Evolutionary conservation across 1,140 invertebrate species (phyloP).

Genomic region (Thereuonema tuberculata): DNA sequence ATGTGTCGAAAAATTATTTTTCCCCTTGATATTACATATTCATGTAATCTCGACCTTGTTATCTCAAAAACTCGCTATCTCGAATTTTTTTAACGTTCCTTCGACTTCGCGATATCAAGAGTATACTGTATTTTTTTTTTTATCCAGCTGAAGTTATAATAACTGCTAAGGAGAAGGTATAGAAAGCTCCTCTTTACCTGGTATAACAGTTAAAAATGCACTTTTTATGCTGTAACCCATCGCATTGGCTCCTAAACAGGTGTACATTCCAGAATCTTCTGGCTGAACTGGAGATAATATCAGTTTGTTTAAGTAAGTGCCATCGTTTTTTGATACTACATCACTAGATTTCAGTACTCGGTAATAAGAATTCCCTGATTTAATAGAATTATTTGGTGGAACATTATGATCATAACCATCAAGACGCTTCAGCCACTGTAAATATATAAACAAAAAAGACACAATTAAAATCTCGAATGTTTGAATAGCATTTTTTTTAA

Average conservation of each 20-base stretch:
- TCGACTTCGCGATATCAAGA: no score
- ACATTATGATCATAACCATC: conserved; percentile 5
- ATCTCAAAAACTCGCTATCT: no score
- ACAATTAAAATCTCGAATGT: background rate
- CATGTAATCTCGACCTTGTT: no score
- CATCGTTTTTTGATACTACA: conserved; percentile 16
- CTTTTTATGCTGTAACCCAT: conserved; percentile 23
- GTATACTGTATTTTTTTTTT: no score
- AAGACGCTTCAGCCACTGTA: conserved; percentile 17
- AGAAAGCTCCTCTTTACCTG: conserved; percentile 19
- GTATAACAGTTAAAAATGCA: conserved; percentile 21
- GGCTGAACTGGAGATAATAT: conserved; percentile 17
- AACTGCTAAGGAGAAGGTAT: no score
- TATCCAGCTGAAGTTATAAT: no score
- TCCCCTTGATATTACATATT: no score
- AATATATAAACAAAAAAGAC: conserved; percentile 5
- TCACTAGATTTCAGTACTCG: conserved; percentile 15
- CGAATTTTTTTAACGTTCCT: no score
- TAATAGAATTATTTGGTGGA: no score
- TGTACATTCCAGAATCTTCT: conserved; percentile 22
- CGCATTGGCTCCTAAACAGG: conserved; percentile 25
- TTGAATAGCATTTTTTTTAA: background rate
- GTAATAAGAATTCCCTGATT: conserved; percentile 13
- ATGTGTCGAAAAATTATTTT: no score
- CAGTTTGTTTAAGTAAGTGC: conserved; percentile 22